Conservation (phyloP, 2,113 vertebrate genomes). For the Porphyrio hochstetteri region DNA sequence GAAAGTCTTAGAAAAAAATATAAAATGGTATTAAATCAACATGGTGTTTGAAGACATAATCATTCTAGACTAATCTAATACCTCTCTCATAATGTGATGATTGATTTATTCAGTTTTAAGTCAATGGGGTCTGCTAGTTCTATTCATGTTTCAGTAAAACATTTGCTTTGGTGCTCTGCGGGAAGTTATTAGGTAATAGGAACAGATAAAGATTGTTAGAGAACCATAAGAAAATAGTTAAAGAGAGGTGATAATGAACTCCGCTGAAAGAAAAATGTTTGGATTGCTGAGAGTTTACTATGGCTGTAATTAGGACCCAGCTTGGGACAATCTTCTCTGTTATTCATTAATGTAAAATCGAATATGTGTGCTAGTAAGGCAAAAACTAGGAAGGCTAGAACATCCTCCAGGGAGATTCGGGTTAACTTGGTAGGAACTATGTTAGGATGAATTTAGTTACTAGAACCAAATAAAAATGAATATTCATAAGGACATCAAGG, state of each 20-base stretch:
- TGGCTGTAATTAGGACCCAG: neutral
- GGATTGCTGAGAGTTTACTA: neutral
- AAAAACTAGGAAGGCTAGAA: neutral
- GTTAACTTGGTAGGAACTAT: neutral
- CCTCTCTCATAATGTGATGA: neutral
- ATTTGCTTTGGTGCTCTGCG: neutral
- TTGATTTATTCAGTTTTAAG: constrained; percentile 7
- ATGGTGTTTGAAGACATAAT: neutral
- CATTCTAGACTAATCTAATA: neutral
- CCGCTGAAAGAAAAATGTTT: neutral
- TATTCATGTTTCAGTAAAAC: neutral
- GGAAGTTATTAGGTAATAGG: neutral
- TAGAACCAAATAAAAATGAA: neutral
- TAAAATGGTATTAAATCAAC: neutral
- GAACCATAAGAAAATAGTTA: neutral
- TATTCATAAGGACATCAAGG: neutral
- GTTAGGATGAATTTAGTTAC: neutral
- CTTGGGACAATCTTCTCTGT: neutral
- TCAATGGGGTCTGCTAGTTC: neutral
- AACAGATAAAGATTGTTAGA: neutral
- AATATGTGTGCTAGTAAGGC: neutral
- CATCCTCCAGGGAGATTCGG: neutral
- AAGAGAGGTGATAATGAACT: neutral
- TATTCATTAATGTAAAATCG: neutral
- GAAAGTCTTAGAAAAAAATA: neutral